Percentiles rank a stretch among this genome's conserved stretches.
Conservation (phyloP, 2,113 vertebrate species). For the Heptranchias perlo region DNA sequence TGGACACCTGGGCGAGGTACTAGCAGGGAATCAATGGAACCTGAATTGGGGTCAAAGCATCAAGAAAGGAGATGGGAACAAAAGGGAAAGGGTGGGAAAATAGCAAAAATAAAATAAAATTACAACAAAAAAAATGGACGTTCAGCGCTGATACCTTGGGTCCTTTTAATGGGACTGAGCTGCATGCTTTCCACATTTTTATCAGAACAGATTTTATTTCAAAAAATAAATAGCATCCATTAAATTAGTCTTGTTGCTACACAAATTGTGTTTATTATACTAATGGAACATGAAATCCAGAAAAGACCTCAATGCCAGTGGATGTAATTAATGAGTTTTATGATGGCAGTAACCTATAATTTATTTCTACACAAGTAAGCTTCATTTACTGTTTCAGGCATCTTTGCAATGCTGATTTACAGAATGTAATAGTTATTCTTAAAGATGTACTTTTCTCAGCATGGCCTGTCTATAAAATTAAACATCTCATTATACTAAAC, state of each 20-base stretch:
- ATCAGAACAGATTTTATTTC: constrained; percentile 94
- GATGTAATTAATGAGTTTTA: constrained; percentile 99
- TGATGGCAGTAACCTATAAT: constrained; percentile 94
- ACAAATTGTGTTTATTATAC: constrained; percentile 99
- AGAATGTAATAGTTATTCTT: constrained; percentile 99
- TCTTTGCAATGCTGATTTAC: constrained; percentile 92
- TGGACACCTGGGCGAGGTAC: neutral
- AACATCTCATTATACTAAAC: constrained; percentile 91
- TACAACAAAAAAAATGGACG: neutral
- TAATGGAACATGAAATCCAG: constrained; percentile 99
- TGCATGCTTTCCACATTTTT: constrained; percentile 83
- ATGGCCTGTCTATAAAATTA: constrained; percentile 97
- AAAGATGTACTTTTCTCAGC: constrained; percentile 98
- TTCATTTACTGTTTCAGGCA: constrained; percentile 96
- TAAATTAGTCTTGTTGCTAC: constrained; percentile 97
- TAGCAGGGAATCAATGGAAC: neutral
- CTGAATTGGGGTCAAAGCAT: neutral
- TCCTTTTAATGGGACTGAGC: constrained; percentile 63
- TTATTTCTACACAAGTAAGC: constrained; percentile 98
- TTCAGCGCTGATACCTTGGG: neutral
- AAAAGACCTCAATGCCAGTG: constrained; percentile 98
- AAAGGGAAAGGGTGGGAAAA: neutral
- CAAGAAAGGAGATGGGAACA: neutral
- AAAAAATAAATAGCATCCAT: constrained; percentile 99
- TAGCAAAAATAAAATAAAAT: neutral